Evolutionary conservation across 2,888 invertebrate species (phyloP), one percentile per base, ranked within the genome.

Genomic region (Synergus umbraculus): DNA sequence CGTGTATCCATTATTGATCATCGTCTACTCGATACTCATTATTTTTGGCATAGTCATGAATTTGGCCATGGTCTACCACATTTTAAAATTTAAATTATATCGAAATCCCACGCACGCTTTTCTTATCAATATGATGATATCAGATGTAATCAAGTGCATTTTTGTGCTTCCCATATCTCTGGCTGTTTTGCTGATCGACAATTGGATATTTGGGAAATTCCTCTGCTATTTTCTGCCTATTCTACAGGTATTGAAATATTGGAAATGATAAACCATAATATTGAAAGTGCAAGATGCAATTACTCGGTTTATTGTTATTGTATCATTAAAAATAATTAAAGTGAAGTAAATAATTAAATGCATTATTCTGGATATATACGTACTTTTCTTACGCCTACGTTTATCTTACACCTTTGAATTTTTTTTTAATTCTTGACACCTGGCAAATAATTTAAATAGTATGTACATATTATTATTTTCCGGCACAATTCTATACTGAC

Each of bases 141-240:
- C 95, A 85, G 95, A 96, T 89, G 91, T 95, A 60, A 92, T 96
- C 63, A 95, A 96, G 91, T 95, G 95, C 87, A 91, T 94, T 22
- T 89, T 95, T 79, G 95, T 95, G n/a, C 88, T 96, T 85, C 96
- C 96, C 15, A 93, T 96, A 9, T 94, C 96, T 0, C 89, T 96
- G 83, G 94, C 95, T 85, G 95, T 96, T 76, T 93, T 96, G 86
- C 92, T 96, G 60, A 93, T 96, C 80, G 94, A 95, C 88, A 96
- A 96, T 89, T 96, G 96, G 96, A 93, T 96, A 81, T 94, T 96
- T 86, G 96, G 96, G 9, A 94, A 95, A 85, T 94, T 96, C 85
- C 90, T 96, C 82, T 96, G 96, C 91, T 95, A 94, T 89, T 95
- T 95, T 88, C 89, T 96, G 84, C 96, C 96, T 0, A 95, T 96